Evolutionary conservation across 2,888 invertebrate species (phyloP).

Genomic region (Onchidella celtica): DNA sequence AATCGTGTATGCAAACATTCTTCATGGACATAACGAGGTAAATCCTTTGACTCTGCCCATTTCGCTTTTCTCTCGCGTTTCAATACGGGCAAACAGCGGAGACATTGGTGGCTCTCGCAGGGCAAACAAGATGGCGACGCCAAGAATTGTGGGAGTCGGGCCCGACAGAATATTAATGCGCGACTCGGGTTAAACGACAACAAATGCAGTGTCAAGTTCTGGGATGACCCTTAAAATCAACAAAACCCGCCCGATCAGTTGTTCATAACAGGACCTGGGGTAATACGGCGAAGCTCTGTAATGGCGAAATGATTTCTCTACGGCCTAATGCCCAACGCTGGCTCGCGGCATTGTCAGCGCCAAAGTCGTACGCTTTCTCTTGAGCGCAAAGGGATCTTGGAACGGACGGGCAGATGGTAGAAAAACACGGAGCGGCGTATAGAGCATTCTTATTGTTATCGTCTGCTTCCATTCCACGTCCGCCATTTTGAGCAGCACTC

Average conservation of each 20-base stretch:
- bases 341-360: constrained; percentile 1
- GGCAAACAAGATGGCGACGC: constrained; percentile 38
- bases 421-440: constrained; percentile 39
- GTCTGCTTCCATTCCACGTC: constrained; percentile 17
- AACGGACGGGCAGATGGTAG: constrained; percentile 40
- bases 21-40: constrained; percentile 19
- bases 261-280: background rate
- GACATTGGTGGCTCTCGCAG: background rate
- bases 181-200: constrained; percentile 48
- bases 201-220: constrained; percentile 48
- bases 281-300: background rate
- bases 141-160: constrained; percentile 22
- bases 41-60: constrained; percentile 22
- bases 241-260: constrained; percentile 26
- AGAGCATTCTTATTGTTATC: constrained; percentile 31
- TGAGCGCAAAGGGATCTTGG: background rate
- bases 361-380: background rate
- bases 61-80: background rate
- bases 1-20: constrained; percentile 43
- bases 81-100: constrained; percentile 37
- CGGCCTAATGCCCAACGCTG: background rate
- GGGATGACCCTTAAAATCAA: constrained; percentile 41
- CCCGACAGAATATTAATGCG: constrained; percentile 40
- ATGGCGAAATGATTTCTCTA: constrained; percentile 32
- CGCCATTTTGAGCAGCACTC: constrained; percentile 39